Evolutionary conservation across 2,113 vertebrate genomes (phyloP).

Genomic region (Eulemur rufifrons): DNA sequence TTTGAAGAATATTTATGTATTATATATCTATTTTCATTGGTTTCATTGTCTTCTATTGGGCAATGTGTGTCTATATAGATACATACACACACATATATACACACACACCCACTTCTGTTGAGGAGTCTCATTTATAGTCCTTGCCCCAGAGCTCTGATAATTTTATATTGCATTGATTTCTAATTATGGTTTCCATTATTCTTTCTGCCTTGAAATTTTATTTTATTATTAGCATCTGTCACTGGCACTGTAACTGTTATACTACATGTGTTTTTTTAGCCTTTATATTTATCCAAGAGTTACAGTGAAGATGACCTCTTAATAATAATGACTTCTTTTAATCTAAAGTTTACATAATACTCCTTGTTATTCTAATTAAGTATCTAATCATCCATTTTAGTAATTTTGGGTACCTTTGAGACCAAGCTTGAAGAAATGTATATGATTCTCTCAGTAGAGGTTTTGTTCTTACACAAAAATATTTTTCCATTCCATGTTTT

Average conservation of each 20-base stretch:
- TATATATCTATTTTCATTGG: not conserved
- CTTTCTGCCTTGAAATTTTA: conserved; percentile 21
- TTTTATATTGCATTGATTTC: conserved; percentile 24
- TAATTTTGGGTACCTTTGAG: not conserved
- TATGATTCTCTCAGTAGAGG: not conserved
- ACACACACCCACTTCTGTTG: not conserved
- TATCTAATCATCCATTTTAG: conserved; percentile 12
- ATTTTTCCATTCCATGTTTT: not conserved
- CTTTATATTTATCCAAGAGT: not conserved
- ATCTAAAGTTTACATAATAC: conserved; percentile 2
- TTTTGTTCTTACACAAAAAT: conserved; percentile 30
- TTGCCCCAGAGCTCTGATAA: not conserved
- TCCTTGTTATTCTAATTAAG: not conserved
- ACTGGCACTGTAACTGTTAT: not conserved
- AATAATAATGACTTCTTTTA: not conserved
- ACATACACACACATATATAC: not conserved
- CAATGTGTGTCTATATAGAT: not conserved
- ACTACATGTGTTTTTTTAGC: not conserved
- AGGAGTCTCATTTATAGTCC: not conserved
- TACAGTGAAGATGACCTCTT: not conserved
- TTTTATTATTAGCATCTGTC: conserved; percentile 42
- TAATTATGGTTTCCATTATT: conserved; percentile 26
- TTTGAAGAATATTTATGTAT: not conserved
- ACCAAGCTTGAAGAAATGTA: not conserved
- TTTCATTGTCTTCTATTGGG: not conserved